Conservation (phyloP, 2,797 vertebrate species). For the Lutjanus argentimaculatus region DNA sequence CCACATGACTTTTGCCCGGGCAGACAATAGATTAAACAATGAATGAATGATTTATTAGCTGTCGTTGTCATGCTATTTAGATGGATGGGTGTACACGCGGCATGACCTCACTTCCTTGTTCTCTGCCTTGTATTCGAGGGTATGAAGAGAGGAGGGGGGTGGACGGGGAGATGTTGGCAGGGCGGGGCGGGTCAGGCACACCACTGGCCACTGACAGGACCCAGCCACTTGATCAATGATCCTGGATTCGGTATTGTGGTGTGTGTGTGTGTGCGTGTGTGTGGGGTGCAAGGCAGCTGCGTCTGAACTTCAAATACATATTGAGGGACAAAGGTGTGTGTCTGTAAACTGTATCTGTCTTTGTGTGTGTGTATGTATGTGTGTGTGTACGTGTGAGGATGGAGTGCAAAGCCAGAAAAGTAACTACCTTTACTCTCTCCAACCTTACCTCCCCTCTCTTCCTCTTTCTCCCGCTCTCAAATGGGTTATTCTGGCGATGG, state of each 20-base stretch:
- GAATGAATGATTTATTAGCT: constrained; percentile 90
- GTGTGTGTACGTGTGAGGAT: constrained; percentile 41
- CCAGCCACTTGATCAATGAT: constrained; percentile 87
- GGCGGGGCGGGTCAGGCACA: constrained; percentile 83
- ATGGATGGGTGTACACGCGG: constrained; percentile 87
- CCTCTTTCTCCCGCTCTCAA: constrained; percentile 89
- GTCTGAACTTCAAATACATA: constrained; percentile 78
- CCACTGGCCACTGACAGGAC: constrained; percentile 86
- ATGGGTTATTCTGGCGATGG: constrained; percentile 99
- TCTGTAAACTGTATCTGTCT: constrained; percentile 64
- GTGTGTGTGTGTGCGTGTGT: constrained; percentile 4
- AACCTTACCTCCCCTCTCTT: constrained; percentile 79
- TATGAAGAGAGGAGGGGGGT: constrained; percentile 72
- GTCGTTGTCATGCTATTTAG: constrained; percentile 88
- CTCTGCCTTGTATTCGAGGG: constrained; percentile 82
- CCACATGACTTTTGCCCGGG: constrained; percentile 82
- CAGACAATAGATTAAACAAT: constrained; percentile 89
- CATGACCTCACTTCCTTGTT: constrained; percentile 88
- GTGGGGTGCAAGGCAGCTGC: constrained; percentile 75
- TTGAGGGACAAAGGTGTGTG: constrained; percentile 72
- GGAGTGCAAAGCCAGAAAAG: constrained; percentile 77
- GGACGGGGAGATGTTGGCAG: constrained; percentile 72
- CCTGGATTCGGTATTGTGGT: constrained; percentile 78
- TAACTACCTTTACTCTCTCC: constrained; percentile 83
- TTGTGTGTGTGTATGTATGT: constrained; percentile 31